Percentiles rank a stretch among this genome's conserved stretches.
These are phyloP conservation scores for Dryocosmus kuriphilus DNA, from an alignment of 2,888 invertebrate species.

Conservation along the genomic window DNA sequence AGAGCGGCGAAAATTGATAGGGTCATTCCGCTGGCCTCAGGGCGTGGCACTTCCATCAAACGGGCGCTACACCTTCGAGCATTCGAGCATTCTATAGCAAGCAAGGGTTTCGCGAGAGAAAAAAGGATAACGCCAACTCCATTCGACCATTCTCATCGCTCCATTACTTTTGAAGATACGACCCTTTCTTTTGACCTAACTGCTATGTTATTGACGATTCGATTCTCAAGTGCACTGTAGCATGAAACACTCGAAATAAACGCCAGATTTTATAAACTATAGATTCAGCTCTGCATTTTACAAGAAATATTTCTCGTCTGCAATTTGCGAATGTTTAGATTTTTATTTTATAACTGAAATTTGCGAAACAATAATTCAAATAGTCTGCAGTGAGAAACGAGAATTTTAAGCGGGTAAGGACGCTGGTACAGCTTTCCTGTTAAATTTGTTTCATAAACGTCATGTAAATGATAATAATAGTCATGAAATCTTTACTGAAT, in stretches of 20 bases:
- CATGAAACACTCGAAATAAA: neutral
- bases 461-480: neutral
- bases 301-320: neutral
- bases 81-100: slow-evolving; percentile 4
- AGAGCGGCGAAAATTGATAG: slow-evolving; percentile 67
- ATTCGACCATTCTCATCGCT: neutral
- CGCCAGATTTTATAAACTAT: neutral
- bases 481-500: neutral
- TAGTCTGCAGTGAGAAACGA: too few species aligned
- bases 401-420: too few species aligned
- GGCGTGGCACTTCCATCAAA: slow-evolving; percentile 63
- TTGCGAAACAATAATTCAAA: too few species aligned
- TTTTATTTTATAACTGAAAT: neutral
- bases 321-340: neutral
- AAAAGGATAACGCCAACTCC: neutral
- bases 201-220: neutral
- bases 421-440: too few species aligned
- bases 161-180: slow-evolving; percentile 1
- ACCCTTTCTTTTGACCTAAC: neutral
- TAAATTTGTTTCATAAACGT: too few species aligned
- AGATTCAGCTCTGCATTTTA: neutral
- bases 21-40: slow-evolving; percentile 57
- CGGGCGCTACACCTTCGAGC: slow-evolving; percentile 44
- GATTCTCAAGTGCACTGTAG: neutral
- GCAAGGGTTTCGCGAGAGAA: neutral